Base-by-base conservation (phyloP, 1,140 invertebrate species). In the Drosophila ogumai region DNA sequence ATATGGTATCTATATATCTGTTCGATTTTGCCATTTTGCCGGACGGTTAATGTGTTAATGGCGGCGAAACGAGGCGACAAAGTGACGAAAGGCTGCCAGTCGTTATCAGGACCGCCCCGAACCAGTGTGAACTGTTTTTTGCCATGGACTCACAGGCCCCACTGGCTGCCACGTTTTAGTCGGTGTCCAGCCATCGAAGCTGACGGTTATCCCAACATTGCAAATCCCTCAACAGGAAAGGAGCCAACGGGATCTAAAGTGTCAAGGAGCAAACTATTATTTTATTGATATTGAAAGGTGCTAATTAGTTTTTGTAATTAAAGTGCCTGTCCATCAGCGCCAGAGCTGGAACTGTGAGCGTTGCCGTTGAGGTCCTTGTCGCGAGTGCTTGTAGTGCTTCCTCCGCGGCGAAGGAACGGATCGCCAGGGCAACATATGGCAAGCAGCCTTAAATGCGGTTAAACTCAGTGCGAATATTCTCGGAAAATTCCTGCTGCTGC, bases 31-130 rank as follows among this genome's bases (percentile, higher is more conserved):
- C 15, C 22, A 46, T 73, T 55, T 7, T 38, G 52, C 15, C n/a
- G 43, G 34, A 13, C 36, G 25, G 34, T 28, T 50, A 67, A 67
- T 67, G 44, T 68, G 67, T 57, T 73, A 73, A 73, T 73, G 67
- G 69, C 44, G 50, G 31, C 50, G 28, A 57, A 38, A 38, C 49
- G 60, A 22, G 28, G 34, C 57, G 81, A 68, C 68, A 61, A 79
- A 56, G 38, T 84, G 84, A 88, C 84, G 85, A 88, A 90, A 90
- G 85, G 80, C 84, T 81, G 76, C 17, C 78, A 60, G 49, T 56
- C 28, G 56, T 88, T 88, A 88, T 88, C 84, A 84, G 61, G 56
- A 55, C 38, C 67, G 54, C 38, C 72, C 73, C 74, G 61, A 76
- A 60, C 73, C 32, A 54, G 59, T 46, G 38, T 28, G 40, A 56